Conservation (phyloP, 2,113 vertebrate species). For the Miniopterus natalensis region DNA sequence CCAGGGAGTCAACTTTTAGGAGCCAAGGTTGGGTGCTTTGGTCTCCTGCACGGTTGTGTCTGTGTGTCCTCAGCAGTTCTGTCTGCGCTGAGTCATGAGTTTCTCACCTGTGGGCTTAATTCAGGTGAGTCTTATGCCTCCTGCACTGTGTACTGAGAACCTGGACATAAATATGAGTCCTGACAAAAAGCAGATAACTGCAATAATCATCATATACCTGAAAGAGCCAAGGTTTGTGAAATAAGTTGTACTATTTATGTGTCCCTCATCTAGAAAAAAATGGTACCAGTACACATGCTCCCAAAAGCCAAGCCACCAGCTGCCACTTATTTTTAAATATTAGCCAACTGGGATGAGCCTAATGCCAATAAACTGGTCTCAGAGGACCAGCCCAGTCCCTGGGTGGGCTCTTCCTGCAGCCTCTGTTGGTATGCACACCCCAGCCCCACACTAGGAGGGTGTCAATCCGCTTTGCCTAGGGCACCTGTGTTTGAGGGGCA, state of each 20-base stretch:
- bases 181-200: rapidly evolving
- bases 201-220: rapidly evolving
- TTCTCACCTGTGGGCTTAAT: not conserved
- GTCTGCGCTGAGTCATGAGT: rapidly evolving
- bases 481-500: not conserved
- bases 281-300: rapidly evolving
- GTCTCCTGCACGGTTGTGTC: not conserved
- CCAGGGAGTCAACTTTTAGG: rapidly evolving
- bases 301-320: not conserved
- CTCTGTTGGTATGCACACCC: no score
- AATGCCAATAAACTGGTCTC: not conserved
- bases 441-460: rapidly evolving
- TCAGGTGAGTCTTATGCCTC: no score
- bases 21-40: rapidly evolving
- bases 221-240: rapidly evolving
- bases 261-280: not conserved
- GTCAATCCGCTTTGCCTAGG: not conserved
- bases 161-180: rapidly evolving
- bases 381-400: not conserved
- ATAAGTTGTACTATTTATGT: rapidly evolving
- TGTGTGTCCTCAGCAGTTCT: not conserved
- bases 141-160: rapidly evolving
- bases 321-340: not conserved
- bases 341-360: no score
- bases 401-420: rapidly evolving